Conservation (phyloP, 1,140 invertebrate species). For the Cyclargus thomasi region DNA sequence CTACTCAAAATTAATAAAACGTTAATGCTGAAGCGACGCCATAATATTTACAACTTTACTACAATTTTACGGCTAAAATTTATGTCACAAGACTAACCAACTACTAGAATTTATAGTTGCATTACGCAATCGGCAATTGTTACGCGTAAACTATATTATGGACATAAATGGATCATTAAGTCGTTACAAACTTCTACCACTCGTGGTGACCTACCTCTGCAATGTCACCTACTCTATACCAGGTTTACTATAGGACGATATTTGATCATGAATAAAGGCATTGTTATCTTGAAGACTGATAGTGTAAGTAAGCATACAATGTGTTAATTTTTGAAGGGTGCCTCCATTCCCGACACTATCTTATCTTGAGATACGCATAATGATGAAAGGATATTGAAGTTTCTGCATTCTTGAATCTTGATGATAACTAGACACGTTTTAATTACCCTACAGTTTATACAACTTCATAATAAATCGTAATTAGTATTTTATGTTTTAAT, state of each 20-base stretch:
- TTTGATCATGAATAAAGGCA: neutral
- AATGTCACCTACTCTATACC: conserved; percentile 5
- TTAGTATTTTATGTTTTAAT: too few relatives aligned
- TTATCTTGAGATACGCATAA: conserved; percentile 13
- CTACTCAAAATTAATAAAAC: neutral
- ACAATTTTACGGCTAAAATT: neutral
- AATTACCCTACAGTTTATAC: too few relatives aligned
- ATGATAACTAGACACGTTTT: too few relatives aligned
- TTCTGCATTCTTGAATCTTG: too few relatives aligned
- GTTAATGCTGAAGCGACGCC: neutral
- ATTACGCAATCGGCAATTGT: neutral
- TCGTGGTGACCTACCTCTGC: conserved; percentile 3
- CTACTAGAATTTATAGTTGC: neutral
- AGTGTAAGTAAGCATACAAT: neutral
- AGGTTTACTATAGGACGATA: neutral
- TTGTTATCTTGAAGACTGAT: conserved; percentile 8
- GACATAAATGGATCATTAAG: neutral
- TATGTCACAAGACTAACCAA: neutral
- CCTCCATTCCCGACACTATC: neutral
- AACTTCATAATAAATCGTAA: too few relatives aligned
- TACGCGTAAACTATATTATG: neutral
- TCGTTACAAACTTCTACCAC: neutral
- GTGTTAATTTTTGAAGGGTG: conserved; percentile 6
- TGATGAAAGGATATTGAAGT: too few relatives aligned
- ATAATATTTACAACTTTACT: neutral